Evolutionary conservation across 2,888 invertebrate genomes (phyloP), one percentile per base, ranked within the genome.

Genomic region (Leistus spinibarbis): DNA sequence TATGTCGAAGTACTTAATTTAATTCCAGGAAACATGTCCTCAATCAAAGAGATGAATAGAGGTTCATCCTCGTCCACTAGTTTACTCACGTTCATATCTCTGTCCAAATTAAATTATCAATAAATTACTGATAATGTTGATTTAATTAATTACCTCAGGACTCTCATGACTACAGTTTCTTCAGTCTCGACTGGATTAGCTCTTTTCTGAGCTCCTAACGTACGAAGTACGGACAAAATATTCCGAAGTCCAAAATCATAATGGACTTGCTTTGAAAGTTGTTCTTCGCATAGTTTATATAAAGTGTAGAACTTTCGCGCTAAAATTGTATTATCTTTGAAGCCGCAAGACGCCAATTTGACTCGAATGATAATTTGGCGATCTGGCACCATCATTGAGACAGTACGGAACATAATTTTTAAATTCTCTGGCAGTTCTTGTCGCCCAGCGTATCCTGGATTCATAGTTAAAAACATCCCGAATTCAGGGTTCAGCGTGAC

Each of bases 81-180:
- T 85, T 97, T 97, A n/a, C 96, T 96, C 22, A 96, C 89, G 86
- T 97, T 97, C 96, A 97, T 97, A 85, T 96, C 96, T 80, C 95
- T 91, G 78, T 76, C 80, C 22, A 53, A 5, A 65, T 40, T 20
- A 63, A 40, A 19, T 19, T 16, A 20, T 57, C 20, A 60, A 0
- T 3, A 20, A 57, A 57, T 19, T 17, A 60, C 10, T 19, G 19
- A 10, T 16, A 60, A 20, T 19, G 5, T 60, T 40, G 7, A 40
- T 4, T 10, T 40, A 40, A 1, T 19, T 19, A 60, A 72, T 77
- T 80, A 88, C 88, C 89, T 85, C 79, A 97, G 87, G 2, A 96
- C 96, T 87, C 96, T 90, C 96, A 96, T 96, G 78, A 97, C 93
- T 63, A 94, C 95, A 23, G 93, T 94, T 82, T 95, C 95, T 85